phyloP scores from a whole-genome alignment of 2,888 invertebrate species.

The Notodonta ziczac region DNA sequence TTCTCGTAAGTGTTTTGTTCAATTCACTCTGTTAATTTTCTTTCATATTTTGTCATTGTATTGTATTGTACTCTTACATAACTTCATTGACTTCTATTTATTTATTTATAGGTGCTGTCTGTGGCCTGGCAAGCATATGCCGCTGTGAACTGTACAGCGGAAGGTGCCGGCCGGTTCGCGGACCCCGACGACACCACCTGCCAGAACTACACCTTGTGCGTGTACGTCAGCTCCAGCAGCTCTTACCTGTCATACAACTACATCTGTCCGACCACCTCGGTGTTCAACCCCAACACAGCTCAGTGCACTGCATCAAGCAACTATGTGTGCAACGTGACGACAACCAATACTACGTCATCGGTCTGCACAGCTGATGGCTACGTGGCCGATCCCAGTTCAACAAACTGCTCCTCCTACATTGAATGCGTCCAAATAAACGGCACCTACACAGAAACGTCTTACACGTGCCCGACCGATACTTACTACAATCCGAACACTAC shows the following conservation, averaged over 20 bases:
- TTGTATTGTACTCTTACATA: too few relatives aligned
- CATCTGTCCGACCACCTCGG: constrained; percentile 25
- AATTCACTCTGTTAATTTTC: background rate
- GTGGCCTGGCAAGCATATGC: constrained; percentile 50
- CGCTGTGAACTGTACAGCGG: constrained; percentile 59
- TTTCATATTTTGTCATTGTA: too few relatives aligned
- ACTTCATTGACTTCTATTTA: background rate
- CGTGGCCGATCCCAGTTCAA: constrained; percentile 58
- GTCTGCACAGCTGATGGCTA: constrained; percentile 64
- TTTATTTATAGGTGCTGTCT: constrained; percentile 38
- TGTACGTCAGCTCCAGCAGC: constrained; percentile 44
- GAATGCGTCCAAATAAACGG: constrained; percentile 62
- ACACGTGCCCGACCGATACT: constrained; percentile 59
- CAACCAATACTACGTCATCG: constrained; percentile 35
- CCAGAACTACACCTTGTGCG: constrained; percentile 71
- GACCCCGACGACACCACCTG: constrained; percentile 69
- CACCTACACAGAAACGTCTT: constrained; percentile 52
- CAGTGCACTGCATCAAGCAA: constrained; percentile 61
- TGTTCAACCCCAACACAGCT: constrained; percentile 63
- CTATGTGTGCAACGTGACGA: constrained; percentile 58
- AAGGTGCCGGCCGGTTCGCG: constrained; percentile 63
- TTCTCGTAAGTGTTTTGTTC: constrained; percentile 52
- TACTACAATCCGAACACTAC: constrained; percentile 66
- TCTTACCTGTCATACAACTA: constrained; percentile 44
- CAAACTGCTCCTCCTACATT: constrained; percentile 65